phyloP scores from a whole-genome alignment of 2,888 invertebrate genomes.

The Bombyx huttoni region DNA sequence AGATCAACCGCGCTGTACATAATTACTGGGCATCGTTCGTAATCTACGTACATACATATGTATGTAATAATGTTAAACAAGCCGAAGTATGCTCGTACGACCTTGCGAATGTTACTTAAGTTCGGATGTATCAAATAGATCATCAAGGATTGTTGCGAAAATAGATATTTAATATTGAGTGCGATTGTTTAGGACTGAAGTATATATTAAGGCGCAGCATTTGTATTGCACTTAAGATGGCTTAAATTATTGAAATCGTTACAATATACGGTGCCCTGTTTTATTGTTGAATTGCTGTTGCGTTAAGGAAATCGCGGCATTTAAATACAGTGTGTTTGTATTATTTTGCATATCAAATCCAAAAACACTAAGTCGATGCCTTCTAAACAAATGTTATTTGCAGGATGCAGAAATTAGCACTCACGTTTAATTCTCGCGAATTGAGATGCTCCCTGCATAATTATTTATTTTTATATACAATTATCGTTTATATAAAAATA shows the following conservation, averaged over 20 bases:
- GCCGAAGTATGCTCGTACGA: constrained; percentile 27
- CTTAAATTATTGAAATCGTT: neutral
- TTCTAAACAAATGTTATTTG: too few relatives aligned
- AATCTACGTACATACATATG: constrained; percentile 32
- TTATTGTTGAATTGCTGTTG: constrained; percentile 10
- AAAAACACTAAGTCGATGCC: too few relatives aligned
- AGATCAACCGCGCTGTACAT: constrained; percentile 27
- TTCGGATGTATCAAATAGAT: constrained; percentile 18
- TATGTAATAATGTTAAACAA: constrained; percentile 46
- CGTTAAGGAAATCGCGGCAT: constrained; percentile 6
- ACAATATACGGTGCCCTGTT: neutral
- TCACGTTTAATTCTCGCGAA: too few relatives aligned
- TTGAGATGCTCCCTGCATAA: too few relatives aligned
- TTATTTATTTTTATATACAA: too few relatives aligned
- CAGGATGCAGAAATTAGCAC: too few relatives aligned
- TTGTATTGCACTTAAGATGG: neutral
- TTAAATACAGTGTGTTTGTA: too few relatives aligned
- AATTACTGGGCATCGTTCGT: constrained; percentile 46
- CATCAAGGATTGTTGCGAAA: constrained; percentile 29
- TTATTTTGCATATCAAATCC: too few relatives aligned
- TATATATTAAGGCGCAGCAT: neutral
- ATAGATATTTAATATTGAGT: neutral
- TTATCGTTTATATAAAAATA: too few relatives aligned
- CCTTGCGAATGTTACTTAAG: constrained; percentile 38
- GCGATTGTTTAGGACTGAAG: neutral